A percentile compares a stretch with the other conserved stretches of the same genome.
These are phyloP conservation scores for Syritta pipiens DNA, from an alignment of 2,888 invertebrate genomes.

Conservation along the genomic window DNA sequence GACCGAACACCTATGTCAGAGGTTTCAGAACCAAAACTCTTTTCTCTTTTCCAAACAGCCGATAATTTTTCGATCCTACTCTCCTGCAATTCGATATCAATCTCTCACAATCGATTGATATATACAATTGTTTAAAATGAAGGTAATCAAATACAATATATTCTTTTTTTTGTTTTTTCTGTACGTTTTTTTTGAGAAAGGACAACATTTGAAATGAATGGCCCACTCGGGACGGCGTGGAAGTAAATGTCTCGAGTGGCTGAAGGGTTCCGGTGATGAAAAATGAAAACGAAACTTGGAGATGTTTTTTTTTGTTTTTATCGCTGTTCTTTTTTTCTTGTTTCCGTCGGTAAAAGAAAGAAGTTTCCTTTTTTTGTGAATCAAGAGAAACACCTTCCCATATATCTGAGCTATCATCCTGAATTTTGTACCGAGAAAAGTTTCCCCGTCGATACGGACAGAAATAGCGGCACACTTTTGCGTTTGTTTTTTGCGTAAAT, in stretches of 20 bases:
- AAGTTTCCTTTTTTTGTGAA: neutral
- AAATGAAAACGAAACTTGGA: neutral
- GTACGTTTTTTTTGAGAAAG: neutral
- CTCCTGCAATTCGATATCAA: neutral
- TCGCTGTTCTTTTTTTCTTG: neutral
- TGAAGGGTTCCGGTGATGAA: conserved; percentile 15
- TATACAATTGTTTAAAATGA: conserved; percentile 9
- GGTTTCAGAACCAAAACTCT: no score
- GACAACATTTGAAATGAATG: conserved; percentile 26
- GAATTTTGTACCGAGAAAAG: no score
- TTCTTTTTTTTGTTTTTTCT: no score
- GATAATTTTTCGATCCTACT: conserved; percentile 1
- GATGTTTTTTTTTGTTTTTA: conserved; percentile 2
- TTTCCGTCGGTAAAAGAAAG: no score
- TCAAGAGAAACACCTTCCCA: neutral
- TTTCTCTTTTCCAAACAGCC: neutral
- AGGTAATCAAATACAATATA: conserved; percentile 16
- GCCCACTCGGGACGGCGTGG: neutral
- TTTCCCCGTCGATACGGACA: neutral
- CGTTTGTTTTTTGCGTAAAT: neutral
- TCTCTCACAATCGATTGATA: conserved; percentile 7
- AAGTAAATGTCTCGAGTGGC: neutral
- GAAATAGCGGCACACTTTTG: neutral
- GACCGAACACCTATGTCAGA: no score
- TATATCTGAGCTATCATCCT: no score